Evolutionary conservation across 92 coral and sea anemone genomes (phyloP), one percentile per base, ranked within the genome.

Genomic region (Epizoanthus ramosus): DNA sequence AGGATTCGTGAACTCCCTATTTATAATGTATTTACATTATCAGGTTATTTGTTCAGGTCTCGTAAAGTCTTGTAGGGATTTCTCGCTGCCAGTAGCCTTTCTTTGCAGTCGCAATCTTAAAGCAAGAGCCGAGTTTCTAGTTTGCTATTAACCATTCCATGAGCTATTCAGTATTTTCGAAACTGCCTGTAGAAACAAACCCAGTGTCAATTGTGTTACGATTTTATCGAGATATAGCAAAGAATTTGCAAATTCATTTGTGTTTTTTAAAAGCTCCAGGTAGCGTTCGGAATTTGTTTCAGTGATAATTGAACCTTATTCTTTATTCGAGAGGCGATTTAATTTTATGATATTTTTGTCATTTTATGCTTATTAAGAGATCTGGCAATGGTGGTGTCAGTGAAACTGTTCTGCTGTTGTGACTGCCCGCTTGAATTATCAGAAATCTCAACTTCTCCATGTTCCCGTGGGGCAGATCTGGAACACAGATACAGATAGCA

Each of bases 291-390:
- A 41, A 41, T 77, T n/a, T 77, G 58, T 41, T 77, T 37, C 69
- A 61, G 37, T 0, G 52, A 16, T 22, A 77, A 77, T 77, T 61
- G 66, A 63, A 39, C 41, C 65, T 39, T 50, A 77, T 77, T 77
- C 68, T 61, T 39, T 76, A 61, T 61, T 60, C 47, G 31, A 77
- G 66, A 41, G 18, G 18, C 41, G 23, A 77, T 61, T 61, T 77
- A 22, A 21, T 77, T 39, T 59, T 61, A 3, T 8, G 19, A 43
- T 77, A 14, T 21, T 21, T 50, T 24, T 21, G 15, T 61, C 35
- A 41, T 63, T 77, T 75, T 41, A 21, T 39, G 45, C 16, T 16
- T 25, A 25, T 41, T 15, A 18, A 18, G 60, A 22, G 8, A 15
- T 47, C 56, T n/a, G 22, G 12, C 39, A 58, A n/a, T n/a, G n/a